Conservation (phyloP, 2,888 invertebrate genomes). For the Itoplectis maculator region DNA sequence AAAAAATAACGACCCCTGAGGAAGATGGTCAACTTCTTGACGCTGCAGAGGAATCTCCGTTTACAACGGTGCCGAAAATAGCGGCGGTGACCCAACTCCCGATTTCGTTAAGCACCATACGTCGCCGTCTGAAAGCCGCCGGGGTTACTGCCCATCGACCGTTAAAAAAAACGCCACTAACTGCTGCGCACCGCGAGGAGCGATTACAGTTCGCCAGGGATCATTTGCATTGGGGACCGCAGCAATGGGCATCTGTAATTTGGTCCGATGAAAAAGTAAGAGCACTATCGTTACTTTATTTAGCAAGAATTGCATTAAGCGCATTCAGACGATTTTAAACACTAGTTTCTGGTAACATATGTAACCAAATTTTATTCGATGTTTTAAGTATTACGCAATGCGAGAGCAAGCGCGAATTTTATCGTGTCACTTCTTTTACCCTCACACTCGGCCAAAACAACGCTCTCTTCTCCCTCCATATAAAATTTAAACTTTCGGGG, state of each 20-base stretch:
- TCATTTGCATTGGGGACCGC: background rate
- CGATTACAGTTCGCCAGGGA: background rate
- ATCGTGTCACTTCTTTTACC: too few species aligned
- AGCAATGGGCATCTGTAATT: background rate
- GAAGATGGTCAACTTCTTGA: background rate
- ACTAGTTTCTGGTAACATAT: too few species aligned
- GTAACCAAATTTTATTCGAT: too few species aligned
- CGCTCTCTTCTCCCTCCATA: too few species aligned
- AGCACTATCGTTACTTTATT: too few species aligned
- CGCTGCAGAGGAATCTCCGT: background rate
- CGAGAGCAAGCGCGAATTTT: too few species aligned
- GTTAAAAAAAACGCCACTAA: background rate
- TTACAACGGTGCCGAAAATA: background rate
- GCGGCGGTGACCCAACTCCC: background rate
- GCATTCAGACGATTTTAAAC: too few species aligned
- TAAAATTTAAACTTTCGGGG: too few species aligned
- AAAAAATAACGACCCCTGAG: background rate
- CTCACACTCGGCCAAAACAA: too few species aligned
- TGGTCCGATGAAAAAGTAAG: slow-evolving; percentile 2
- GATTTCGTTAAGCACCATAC: background rate
- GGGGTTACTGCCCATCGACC: background rate
- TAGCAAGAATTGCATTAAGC: too few species aligned
- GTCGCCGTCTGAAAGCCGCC: background rate
- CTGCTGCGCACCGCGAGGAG: background rate
- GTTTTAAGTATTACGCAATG: too few species aligned